Evolutionary conservation across 2,797 vertebrate species (phyloP), one percentile per base, ranked within the genome.

Genomic region (Sebastolobus alascanus): DNA sequence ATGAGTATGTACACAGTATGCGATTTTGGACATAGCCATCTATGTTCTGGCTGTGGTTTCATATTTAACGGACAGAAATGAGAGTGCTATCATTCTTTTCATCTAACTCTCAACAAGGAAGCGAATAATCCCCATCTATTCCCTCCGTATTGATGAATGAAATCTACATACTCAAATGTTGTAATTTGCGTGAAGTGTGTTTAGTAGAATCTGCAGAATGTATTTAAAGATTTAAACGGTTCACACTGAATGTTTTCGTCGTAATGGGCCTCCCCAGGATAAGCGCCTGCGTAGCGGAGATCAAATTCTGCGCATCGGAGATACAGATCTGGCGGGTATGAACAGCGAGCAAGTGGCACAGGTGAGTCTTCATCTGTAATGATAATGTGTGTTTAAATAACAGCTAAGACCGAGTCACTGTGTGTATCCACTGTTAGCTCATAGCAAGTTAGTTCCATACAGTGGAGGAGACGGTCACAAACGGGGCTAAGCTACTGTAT

Each of bases 261-360:
- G 29, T 54, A 52, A 56, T 56, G 4, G 9, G 73, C 2, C 60
- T 65, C 29, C 46, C 18, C 58, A 99, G 98, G 97, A 99, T 82
- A 97, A 96, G 14, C 96, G 97, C 3, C 88, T 99, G 37, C 94
- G 85, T 55, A 98, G 97, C 66, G 97, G 97, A 60, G 98, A 98
- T 92, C 97, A 98, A 73, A 98, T 99, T 78, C 90, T 99, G 82
- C 96, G 96, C 83, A 99, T 99, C 18, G 98, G 97, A 22, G 97
- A 98, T 82, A 97, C 97, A 0, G 97, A 98, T 73, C 90, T 99
- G 73, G 92, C 94, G 35, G 96, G 97, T 38, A 97, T 98, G 97
- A 97, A 96, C 95, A 98, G 97, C 55, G 97, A 99, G 87, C 97
- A 99, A 89, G 98, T 98, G 83, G 97, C 97, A 13, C 97, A 97